phyloP scores from a whole-genome alignment of 2,797 vertebrate species.

The Acipenser transmontanus region DNA sequence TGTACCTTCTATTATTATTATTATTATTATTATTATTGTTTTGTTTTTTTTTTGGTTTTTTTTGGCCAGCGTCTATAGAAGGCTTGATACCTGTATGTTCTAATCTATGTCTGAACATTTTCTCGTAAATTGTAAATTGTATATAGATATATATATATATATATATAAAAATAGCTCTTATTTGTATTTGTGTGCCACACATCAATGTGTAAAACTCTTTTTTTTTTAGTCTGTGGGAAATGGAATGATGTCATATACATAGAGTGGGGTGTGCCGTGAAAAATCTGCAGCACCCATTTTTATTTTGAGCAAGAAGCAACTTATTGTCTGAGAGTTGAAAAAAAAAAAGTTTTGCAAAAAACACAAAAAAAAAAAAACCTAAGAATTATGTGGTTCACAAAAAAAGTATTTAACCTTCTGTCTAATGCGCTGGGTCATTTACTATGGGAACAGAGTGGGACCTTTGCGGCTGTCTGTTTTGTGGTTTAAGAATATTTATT shows the following conservation, averaged over 20 bases:
- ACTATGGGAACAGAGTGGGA: not conserved
- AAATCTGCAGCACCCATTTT: conserved; percentile 45
- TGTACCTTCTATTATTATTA: conserved; percentile 11
- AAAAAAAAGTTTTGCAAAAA: not conserved
- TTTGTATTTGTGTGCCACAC: conserved; percentile 73
- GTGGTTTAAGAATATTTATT: conserved; percentile 21
- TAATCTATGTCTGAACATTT: conserved; percentile 42
- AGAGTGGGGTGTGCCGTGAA: conserved; percentile 35
- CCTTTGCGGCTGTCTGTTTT: conserved; percentile 34
- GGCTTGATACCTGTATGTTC: conserved; percentile 30
- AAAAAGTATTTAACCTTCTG: not conserved
- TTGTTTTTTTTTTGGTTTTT: not conserved
- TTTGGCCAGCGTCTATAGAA: conserved; percentile 41
- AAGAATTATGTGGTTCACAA: not conserved
- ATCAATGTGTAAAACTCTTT: conserved; percentile 47
- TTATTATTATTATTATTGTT: too few relatives aligned
- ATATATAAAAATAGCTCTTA: conserved; percentile 50
- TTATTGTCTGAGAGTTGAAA: conserved; percentile 11
- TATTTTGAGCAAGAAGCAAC: conserved; percentile 37
- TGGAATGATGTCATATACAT: conserved; percentile 32
- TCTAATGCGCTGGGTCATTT: not conserved
- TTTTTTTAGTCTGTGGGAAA: conserved; percentile 49
- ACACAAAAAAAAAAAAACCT: not conserved
- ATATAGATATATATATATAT: conserved; percentile 42
- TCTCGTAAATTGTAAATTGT: conserved; percentile 68